These are phyloP conservation scores for Eumerus sabulonum DNA, from an alignment of 2,888 invertebrate species.

Conservation along the genomic window DNA sequence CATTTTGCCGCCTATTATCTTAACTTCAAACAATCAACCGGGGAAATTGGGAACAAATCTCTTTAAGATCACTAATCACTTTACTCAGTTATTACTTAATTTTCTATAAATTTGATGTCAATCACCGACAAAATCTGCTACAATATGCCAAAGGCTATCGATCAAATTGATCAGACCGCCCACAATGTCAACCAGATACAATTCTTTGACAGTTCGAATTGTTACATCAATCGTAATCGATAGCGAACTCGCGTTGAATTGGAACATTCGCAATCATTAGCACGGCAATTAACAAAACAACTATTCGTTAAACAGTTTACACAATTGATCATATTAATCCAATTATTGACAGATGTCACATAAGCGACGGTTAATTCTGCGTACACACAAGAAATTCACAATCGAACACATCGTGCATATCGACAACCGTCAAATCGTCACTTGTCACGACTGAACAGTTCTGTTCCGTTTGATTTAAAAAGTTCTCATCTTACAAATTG, in stretches of 20 bases:
- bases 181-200: constrained; percentile 54
- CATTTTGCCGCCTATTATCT: constrained; percentile 71
- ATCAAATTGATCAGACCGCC: constrained; percentile 42
- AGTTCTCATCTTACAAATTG: constrained; percentile 32
- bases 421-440: too few relatives aligned
- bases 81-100: background rate
- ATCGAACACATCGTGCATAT: constrained; percentile 44
- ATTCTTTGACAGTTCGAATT: constrained; percentile 61
- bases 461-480: constrained; percentile 25
- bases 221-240: constrained; percentile 63
- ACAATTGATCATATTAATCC: too few relatives aligned
- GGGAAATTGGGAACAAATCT: too few relatives aligned
- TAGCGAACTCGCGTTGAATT: constrained; percentile 60
- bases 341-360: constrained; percentile 52
- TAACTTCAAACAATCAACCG: constrained; percentile 5
- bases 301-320: background rate
- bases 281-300: constrained; percentile 47
- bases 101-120: constrained; percentile 12
- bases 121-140: constrained; percentile 49
- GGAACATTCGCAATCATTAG: constrained; percentile 57
- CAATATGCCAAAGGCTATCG: constrained; percentile 47
- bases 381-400: constrained; percentile 14
- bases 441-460: background rate
- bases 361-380: constrained; percentile 42
- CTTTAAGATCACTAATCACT: background rate